Evolutionary conservation across 2,888 invertebrate genomes (phyloP).

Genomic region (Sarcophaga variegata): DNA sequence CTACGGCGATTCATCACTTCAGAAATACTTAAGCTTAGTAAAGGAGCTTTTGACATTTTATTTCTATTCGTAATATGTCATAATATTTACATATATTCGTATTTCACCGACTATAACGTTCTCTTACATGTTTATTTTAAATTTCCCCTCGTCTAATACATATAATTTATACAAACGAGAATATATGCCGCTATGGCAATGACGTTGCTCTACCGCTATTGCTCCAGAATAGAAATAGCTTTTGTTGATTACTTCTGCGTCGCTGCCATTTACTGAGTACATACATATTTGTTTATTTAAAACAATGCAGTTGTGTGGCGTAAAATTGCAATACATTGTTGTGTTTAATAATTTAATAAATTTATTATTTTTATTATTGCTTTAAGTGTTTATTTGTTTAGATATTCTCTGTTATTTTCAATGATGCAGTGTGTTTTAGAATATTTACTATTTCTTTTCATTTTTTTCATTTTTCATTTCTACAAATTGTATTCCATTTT

Average conservation of each 20-base stretch:
- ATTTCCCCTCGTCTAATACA: neutral
- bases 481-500: no score
- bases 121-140: neutral
- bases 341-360: constrained; percentile 41
- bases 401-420: neutral
- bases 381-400: constrained; percentile 17
- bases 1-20: no score
- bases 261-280: neutral
- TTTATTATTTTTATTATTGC: constrained; percentile 14
- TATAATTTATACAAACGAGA: constrained; percentile 16
- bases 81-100: neutral
- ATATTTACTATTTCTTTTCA: neutral
- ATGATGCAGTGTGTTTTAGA: neutral
- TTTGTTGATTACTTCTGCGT: neutral
- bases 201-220: neutral
- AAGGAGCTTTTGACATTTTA: no score
- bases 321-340: constrained; percentile 53
- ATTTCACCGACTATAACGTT: neutral
- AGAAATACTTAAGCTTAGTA: no score
- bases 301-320: constrained; percentile 18
- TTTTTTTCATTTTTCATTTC: no score
- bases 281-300: neutral
- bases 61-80: neutral
- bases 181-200: constrained; percentile 28
- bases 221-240: neutral